Conservation (phyloP, 2,888 invertebrate genomes). For the Oxyscelio sp. region DNA sequence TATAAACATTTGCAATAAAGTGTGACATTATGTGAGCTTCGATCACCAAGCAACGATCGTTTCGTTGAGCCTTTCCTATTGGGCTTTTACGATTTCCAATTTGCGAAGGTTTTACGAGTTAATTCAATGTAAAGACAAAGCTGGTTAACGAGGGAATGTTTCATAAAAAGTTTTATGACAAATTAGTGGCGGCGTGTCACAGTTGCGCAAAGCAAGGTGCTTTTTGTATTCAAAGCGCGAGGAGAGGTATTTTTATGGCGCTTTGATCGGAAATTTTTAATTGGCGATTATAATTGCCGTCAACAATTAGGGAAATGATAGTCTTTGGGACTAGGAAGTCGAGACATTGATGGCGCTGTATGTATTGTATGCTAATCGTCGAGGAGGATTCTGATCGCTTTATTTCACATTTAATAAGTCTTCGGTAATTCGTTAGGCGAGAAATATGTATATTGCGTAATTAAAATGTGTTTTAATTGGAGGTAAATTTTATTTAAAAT, state of each 20-base stretch:
- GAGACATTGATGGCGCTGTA: background rate
- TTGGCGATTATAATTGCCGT: background rate
- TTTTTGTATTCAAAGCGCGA: background rate
- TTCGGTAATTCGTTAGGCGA: background rate
- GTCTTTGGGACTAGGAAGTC: conserved; percentile 30
- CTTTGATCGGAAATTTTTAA: background rate
- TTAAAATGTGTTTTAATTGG: too few species aligned
- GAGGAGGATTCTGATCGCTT: conserved; percentile 8
- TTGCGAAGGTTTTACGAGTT: conserved; percentile 16
- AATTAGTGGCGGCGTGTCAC: background rate
- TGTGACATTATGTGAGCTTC: conserved; percentile 1
- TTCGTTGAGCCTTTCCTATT: background rate
- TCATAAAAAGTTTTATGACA: conserved; percentile 2
- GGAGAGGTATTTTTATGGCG: background rate
- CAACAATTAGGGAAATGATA: conserved; percentile 28
- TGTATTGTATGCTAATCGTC: conserved; percentile 40
- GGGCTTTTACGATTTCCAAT: conserved; percentile 25
- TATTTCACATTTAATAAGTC: background rate
- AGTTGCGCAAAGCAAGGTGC: too few species aligned
- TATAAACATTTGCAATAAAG: conserved; percentile 21
- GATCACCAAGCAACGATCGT: background rate
- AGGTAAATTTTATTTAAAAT: too few species aligned
- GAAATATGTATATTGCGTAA: too few species aligned
- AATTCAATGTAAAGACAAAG: conserved; percentile 27
- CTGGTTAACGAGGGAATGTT: background rate